These are phyloP conservation scores for Pongo abelii DNA, from an alignment of 2,113 vertebrate species.

Conservation along the genomic window DNA sequence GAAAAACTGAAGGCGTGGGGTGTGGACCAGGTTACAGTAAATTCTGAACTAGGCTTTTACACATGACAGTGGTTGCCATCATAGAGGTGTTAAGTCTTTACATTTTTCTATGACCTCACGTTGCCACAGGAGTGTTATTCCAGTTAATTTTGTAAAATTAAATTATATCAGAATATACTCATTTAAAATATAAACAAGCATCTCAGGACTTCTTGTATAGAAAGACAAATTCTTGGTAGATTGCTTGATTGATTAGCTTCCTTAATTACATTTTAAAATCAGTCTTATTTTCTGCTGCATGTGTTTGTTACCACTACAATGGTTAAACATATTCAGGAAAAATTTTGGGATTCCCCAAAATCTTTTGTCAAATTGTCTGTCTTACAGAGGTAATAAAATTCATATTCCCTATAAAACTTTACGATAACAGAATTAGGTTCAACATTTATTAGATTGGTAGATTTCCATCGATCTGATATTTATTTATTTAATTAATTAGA, in stretches of 20 bases:
- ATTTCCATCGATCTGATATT: neutral
- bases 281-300: neutral
- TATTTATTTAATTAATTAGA: slow-evolving; percentile 26
- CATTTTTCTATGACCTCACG: neutral
- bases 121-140: neutral
- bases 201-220: neutral
- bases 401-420: neutral
- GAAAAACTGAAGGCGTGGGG: neutral
- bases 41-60: neutral
- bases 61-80: neutral
- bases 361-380: neutral
- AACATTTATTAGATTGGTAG: neutral
- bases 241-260: neutral
- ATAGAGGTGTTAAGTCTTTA: neutral
- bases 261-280: slow-evolving; percentile 38
- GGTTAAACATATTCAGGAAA: neutral
- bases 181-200: slow-evolving; percentile 20
- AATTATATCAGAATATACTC: neutral
- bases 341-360: neutral
- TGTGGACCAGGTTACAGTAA: accelerated
- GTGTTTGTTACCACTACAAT: neutral
- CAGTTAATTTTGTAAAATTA: slow-evolving; percentile 34
- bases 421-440: neutral
- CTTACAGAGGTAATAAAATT: neutral
- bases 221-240: neutral